phyloP scores from a whole-genome alignment of 2,113 vertebrate species.

The Nipponia nippon region DNA sequence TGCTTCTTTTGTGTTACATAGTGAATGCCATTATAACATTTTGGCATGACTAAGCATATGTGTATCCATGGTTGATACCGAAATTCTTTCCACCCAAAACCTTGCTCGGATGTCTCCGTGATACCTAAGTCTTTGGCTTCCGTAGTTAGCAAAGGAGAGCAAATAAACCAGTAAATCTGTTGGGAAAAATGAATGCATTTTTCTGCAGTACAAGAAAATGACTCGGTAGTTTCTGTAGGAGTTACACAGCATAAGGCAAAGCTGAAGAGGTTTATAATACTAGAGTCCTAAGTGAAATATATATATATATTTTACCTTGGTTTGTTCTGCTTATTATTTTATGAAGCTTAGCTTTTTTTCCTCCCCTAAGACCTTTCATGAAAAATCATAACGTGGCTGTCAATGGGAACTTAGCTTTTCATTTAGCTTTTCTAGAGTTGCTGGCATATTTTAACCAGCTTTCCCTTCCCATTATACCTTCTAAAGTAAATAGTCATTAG shows the following conservation, averaged over 20 bases:
- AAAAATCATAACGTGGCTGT: not conserved
- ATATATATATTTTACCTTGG: not conserved
- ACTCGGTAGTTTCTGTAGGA: not conserved
- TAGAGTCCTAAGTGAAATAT: not conserved
- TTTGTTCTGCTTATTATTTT: not conserved
- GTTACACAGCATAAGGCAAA: not conserved
- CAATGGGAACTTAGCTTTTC: not conserved
- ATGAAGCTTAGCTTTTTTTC: not conserved
- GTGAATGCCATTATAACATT: not conserved
- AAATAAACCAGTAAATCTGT: not conserved
- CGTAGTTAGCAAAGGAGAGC: not conserved
- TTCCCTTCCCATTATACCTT: not conserved
- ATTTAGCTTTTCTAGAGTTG: not conserved
- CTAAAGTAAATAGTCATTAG: not conserved
- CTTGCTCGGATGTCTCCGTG: not conserved
- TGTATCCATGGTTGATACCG: not conserved
- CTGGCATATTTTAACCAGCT: not conserved
- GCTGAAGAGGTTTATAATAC: not conserved
- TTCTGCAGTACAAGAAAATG: not conserved
- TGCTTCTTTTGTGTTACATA: not conserved
- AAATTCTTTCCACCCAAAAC: not conserved
- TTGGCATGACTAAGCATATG: not conserved
- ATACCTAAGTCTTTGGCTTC: not conserved
- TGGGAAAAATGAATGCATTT: not conserved
- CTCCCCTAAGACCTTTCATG: not conserved